These are phyloP conservation scores for Plebejus argus DNA, from an alignment of 2,888 invertebrate species.

Conservation along the genomic window DNA sequence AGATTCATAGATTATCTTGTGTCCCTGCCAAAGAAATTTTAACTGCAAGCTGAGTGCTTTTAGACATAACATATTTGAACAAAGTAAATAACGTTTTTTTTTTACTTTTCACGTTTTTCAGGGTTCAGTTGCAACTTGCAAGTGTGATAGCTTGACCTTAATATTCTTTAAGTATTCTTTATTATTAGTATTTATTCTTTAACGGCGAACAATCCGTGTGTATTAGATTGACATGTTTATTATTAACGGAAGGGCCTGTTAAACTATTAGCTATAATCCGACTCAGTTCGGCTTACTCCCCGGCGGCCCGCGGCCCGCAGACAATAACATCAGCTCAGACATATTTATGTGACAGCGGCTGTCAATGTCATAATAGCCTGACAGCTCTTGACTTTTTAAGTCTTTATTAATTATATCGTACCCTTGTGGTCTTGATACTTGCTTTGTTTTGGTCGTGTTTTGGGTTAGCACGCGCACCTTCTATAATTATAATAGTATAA, in stretches of 20 bases:
- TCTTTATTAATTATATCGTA: conserved; percentile 35
- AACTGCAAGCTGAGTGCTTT: not conserved
- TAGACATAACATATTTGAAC: too few relatives aligned
- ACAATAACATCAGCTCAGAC: conserved; percentile 59
- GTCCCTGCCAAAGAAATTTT: not conserved
- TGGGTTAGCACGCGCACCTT: too few relatives aligned
- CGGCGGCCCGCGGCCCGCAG: conserved; percentile 48
- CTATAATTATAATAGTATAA: too few relatives aligned
- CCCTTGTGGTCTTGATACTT: conserved; percentile 31
- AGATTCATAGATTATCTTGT: not conserved
- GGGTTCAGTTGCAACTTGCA: not conserved
- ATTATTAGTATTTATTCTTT: too few relatives aligned
- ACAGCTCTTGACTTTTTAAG: conserved; percentile 37
- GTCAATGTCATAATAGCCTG: conserved; percentile 35
- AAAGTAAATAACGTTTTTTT: not conserved
- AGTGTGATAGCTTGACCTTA: not conserved
- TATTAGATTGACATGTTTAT: conserved; percentile 74
- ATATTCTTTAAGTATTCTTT: too few relatives aligned
- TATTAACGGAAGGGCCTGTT: conserved; percentile 75
- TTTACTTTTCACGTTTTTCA: not conserved
- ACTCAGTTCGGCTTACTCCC: conserved; percentile 65
- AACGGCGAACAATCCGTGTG: not conserved
- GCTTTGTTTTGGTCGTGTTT: not conserved
- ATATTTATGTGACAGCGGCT: conserved; percentile 53
- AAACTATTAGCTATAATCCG: conserved; percentile 76